Evolutionary conservation across 2,888 invertebrate species (phyloP), one percentile per base, ranked within the genome.

Genomic region (Ryuthela nishihirai): DNA sequence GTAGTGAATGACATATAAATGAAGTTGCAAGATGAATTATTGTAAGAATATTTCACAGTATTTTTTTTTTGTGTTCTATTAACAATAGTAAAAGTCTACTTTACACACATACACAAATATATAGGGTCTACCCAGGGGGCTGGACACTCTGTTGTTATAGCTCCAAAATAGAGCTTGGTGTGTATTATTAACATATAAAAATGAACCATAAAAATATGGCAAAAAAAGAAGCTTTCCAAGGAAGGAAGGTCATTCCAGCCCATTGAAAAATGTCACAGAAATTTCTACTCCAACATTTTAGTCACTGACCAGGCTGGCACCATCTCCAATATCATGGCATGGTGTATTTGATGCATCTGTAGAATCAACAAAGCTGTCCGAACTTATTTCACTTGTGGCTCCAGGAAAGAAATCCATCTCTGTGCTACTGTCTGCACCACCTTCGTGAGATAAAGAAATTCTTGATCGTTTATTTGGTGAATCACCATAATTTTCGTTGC

Each of bases 121-220:
- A 53, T 54, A 46, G 38, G 38, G 54, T 42, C 47, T 54, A 54
- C 42, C 41, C 47, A 32, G 42, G 47, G 36, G 47, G 38, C 42
- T 54, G 42, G 47, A 47, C 47, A 26, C 54, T 54, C 38, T 29
- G 24, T 35, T 25, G n/a, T 42, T 12, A 24, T 10, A 29, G 23
- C 42, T 36, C 42, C 26, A 21, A 24, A 35, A 12, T 7, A 32
- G 41, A 32, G 26, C n/a, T 12, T n/a, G 18, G 17, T n/a, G 25
- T 26, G 38, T 38, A 42, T 41, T 44, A 23, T 24, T 24, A 26
- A 48, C 42, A 44, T 49, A 55, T 26, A 58, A 58, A 50, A 46
- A 49, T 43, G 39, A 45, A 40, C 52, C 56, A 50, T 50, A 50
- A 41, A 52, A 46, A 50, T 41, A 58, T 56, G 56, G 56, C 56